Evolutionary conservation across 1,140 invertebrate species (phyloP).

Genomic region (Helicoverpa armigera): DNA sequence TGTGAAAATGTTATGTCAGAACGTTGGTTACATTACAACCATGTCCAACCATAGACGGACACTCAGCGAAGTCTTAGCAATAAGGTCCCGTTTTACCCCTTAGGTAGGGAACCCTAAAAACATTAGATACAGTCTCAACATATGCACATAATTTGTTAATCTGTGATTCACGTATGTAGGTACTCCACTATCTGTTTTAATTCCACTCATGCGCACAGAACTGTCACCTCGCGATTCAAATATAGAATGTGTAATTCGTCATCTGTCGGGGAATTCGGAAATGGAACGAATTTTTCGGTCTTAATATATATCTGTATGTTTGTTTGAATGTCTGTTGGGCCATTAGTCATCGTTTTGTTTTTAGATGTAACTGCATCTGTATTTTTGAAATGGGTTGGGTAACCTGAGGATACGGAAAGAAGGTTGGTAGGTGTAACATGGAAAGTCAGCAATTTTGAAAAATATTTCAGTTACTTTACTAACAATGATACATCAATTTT

Average conservation of each 20-base stretch:
- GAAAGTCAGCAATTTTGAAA: no score
- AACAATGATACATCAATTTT: no score
- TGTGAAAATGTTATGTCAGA: no score
- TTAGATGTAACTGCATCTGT: conserved; percentile 1
- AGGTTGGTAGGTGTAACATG: no score
- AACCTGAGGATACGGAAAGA: conserved; percentile 1
- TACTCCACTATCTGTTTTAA: not conserved
- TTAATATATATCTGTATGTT: conserved; percentile 23
- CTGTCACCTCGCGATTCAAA: conserved; percentile 46
- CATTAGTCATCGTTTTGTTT: conserved; percentile 28
- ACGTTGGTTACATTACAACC: no score
- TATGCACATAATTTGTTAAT: not conserved
- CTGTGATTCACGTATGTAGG: no score
- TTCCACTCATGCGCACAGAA: conserved; percentile 28
- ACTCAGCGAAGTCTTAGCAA: no score
- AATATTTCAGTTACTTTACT: no score
- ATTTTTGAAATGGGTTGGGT: not conserved
- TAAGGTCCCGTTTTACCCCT: no score
- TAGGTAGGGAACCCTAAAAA: no score
- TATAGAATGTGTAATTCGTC: conserved; percentile 52
- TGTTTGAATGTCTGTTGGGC: conserved; percentile 18
- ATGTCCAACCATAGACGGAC: no score
- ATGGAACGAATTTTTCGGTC: conserved; percentile 32
- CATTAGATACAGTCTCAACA: not conserved
- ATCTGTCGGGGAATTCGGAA: conserved; percentile 67